A percentile compares a stretch with the other conserved stretches of the same genome.
Conservation (phyloP, 2,113 vertebrate species). For the Larimichthys polyactis region DNA sequence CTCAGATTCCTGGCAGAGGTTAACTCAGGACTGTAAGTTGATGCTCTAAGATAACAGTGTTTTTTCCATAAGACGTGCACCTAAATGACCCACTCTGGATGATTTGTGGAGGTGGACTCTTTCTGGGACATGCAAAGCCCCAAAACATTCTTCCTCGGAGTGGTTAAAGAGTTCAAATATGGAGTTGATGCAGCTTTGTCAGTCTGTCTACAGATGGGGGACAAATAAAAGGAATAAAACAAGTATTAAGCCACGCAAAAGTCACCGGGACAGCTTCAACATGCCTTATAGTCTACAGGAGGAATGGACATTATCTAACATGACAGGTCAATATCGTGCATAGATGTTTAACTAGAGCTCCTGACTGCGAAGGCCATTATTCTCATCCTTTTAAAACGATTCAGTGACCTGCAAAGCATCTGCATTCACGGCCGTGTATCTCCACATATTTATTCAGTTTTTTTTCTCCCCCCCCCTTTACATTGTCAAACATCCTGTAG, state of each 20-base stretch:
- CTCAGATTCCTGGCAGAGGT: conserved; percentile 53
- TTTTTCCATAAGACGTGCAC: conserved; percentile 27
- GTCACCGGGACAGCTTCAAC: not conserved
- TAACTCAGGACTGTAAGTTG: conserved; percentile 52
- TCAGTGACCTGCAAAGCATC: not conserved
- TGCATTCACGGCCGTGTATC: not conserved
- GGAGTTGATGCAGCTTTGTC: not conserved
- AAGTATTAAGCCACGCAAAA: not conserved
- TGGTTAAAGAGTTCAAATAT: not conserved
- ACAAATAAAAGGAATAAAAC: not conserved
- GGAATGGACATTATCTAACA: not conserved
- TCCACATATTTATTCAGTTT: not conserved
- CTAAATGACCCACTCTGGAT: conserved; percentile 18
- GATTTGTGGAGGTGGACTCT: conserved; percentile 46
- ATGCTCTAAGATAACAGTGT: conserved; percentile 41
- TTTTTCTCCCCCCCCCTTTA: not conserved
- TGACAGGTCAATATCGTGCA: not conserved
- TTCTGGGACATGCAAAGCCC: not conserved
- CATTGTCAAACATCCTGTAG: not conserved
- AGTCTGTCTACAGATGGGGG: not conserved
- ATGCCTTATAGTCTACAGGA: not conserved
- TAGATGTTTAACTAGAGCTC: not conserved
- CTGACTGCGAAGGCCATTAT: not conserved
- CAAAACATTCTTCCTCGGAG: conserved; percentile 9
- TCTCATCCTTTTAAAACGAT: not conserved